Evolutionary conservation across 2,888 invertebrate genomes (phyloP), one percentile per base, ranked within the genome.

Genomic region (Masnerella sp.): DNA sequence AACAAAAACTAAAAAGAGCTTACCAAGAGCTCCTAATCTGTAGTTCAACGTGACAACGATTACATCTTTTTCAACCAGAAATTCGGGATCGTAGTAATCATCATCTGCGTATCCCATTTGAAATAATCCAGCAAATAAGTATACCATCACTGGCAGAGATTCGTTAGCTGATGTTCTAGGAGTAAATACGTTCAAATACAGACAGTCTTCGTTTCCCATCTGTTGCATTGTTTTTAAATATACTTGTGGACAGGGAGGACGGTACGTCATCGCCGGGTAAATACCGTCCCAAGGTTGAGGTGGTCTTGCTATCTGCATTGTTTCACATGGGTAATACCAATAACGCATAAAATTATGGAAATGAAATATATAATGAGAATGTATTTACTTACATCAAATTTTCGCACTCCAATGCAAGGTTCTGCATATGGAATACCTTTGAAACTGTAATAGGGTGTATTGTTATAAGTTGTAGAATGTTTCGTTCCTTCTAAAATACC

Each of bases 401-500:
- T 85, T 40, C 83, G 72, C 0, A 51, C 49, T 1, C 82, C 85
- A 20, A 83, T 77, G 54, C 82, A 83, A 0, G 86, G 82, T 56
- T 82, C 83, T 2, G 83, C 83, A 52, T 84, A 86, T 0, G 86
- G 86, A 47, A 86, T 82, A 2, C 86, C 86, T 45, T 80, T 85
- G 42, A 85, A 86, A 64, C 81, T 82, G 42, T 79, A 83, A 45
- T 82, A 81, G 0, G 79, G 64, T 45, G 75, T 81, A 8, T 79
- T 80, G 18, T 76, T 74, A 3, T 70, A 74, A 9, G 73, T 59
- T 0, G 82, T 85, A 8, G 43, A 74, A 0, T 77, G 72, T 56
- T 81, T 82, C 2, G 80, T 18, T 2, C 86, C 86, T 54, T 81
- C 81, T 8, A 86, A 38, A 0, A 61, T 54, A 0, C 86, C 86